Evolutionary conservation across 1,140 invertebrate genomes (phyloP).

Genomic region (Charaxes varanes): DNA sequence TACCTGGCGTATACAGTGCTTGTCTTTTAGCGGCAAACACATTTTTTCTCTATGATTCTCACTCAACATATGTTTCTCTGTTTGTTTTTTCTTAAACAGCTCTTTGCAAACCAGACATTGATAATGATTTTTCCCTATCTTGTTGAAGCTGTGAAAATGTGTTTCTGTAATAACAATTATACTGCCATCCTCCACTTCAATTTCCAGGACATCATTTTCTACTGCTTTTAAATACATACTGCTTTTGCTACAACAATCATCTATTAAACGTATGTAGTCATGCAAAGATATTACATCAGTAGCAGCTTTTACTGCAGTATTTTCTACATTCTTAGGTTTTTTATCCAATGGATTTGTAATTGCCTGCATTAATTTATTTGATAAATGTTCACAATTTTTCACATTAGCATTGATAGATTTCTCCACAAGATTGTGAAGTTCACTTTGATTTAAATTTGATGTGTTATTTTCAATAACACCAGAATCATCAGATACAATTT

Average conservation of each 20-base stretch:
- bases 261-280: background rate
- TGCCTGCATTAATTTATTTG: too few species aligned
- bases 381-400: too few species aligned
- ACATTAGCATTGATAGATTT: too few species aligned
- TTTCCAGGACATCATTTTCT: constrained; percentile 4
- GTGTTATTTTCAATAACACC: background rate
- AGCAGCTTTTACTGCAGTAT: too few species aligned
- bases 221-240: constrained; percentile 6
- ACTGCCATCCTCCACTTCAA: constrained; percentile 10
- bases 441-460: background rate
- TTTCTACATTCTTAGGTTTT: too few species aligned
- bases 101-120: constrained; percentile 15
- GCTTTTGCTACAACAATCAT: background rate
- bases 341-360: too few species aligned
- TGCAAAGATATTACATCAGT: background rate
- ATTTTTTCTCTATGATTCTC: constrained; percentile 9
- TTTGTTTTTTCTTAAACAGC: constrained; percentile 3
- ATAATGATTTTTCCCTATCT: constrained; percentile 1
- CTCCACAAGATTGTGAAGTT: background rate
- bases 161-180: constrained; percentile 5
- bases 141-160: constrained; percentile 9
- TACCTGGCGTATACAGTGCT: constrained; percentile 16
- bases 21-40: constrained; percentile 8
- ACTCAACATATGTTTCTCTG: constrained; percentile 7
- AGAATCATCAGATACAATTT: constrained; percentile 3